phyloP scores from a whole-genome alignment of 92 coral and sea anemone genomes.

The Blastomussa wellsi region DNA sequence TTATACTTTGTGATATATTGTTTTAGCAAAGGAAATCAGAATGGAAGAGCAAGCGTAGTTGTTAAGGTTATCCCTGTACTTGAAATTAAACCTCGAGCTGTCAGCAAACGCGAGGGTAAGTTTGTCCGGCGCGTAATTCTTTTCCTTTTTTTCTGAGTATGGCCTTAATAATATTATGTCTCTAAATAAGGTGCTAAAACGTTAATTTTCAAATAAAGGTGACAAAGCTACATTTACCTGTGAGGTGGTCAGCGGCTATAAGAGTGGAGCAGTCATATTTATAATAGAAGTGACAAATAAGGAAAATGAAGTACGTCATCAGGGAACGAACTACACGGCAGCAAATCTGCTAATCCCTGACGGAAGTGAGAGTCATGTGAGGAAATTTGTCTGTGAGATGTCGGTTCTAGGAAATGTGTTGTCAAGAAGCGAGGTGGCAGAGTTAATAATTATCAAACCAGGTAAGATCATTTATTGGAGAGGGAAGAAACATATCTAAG shows the following conservation, averaged over 20 bases:
- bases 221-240: conserved; percentile 14
- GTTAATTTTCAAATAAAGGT: no score
- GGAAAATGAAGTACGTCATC: background rate
- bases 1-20: background rate
- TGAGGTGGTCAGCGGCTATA: conserved; percentile 5
- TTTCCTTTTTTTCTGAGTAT: no score
- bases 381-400: conserved; percentile 19
- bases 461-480: background rate
- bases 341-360: conserved; percentile 10
- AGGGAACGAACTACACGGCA: background rate
- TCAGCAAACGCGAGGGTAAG: conserved; percentile 52
- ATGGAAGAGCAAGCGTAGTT: background rate
- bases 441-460: conserved; percentile 7
- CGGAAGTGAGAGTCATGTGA: background rate
- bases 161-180: no score
- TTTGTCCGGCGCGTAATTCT: background rate
- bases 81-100: conserved; percentile 36
- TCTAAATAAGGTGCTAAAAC: no score
- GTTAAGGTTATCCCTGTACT: conserved; percentile 45
- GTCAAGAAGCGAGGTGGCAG: conserved; percentile 6
- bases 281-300: background rate
- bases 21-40: conserved; percentile 52
- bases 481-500: no score
- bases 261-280: background rate
- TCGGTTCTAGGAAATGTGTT: background rate